Base-by-base conservation (phyloP, 2,888 invertebrate genomes). In the Drosophila paucipuncta region DNA sequence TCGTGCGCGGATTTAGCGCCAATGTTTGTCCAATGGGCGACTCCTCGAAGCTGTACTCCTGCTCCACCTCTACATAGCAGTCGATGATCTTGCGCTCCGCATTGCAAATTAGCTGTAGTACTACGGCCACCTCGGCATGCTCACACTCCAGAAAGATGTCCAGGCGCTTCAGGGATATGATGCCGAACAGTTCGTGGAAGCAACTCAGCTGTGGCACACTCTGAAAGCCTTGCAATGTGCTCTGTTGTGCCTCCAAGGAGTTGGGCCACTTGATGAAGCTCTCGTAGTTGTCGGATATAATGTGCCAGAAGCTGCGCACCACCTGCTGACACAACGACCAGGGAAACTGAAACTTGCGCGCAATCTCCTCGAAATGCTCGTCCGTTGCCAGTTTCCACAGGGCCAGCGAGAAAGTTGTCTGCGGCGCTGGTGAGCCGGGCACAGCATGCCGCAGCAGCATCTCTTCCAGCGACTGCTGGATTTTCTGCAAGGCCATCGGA, bases 241-340 rank as follows among this genome's bases (percentile, higher is more conserved):
- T 68, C 22, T 90, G 83, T 64, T 92, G 92, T 0, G 90, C 84
- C 18, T 81, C 78, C 37, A 91, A 71, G 0, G 91, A 89, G 30
- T 89, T 92, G 4, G 93, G 93, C 93, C 93, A 93, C 68, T 91
- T 92, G 16, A 93, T 92, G 37, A 92, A 93, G n/a, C 83, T 84
- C 59, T 92, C 91, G 35, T 91, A 92, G 72, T 92, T 92, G 39
- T 91, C 91, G 0, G 93, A 92, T 41, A 93, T 90, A 2, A 91
- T 83, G 22, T 89, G 85, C 92, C 93, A 93, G 67, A 93, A 93
- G 13, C 86, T 88, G 16, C 91, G 91, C 33, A 93, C 91, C 22
- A 91, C 90, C 52, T 83, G 78, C 66, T 92, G 91, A 61, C 93
- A 93, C 28, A 91, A 71, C 2, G 78, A 77, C 54, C 91, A 85